These are phyloP conservation scores for Chiroxiphia lanceolata DNA, from an alignment of 2,797 vertebrate genomes.

Conservation along the genomic window DNA sequence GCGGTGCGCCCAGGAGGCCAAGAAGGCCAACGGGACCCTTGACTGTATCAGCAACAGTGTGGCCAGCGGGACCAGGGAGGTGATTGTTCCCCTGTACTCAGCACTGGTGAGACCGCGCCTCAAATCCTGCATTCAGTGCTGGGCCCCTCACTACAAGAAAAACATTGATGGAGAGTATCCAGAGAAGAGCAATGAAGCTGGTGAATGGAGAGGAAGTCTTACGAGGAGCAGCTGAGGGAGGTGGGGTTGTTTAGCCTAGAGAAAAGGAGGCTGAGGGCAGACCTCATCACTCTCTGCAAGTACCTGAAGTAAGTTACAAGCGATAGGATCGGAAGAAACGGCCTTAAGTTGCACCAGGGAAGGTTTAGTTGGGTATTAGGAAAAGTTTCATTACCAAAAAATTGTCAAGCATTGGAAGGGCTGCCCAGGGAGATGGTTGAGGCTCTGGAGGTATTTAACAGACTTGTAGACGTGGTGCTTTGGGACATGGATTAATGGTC, in stretches of 20 bases:
- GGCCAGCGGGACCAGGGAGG: neutral
- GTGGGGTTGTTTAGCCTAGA: neutral
- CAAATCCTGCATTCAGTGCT: neutral
- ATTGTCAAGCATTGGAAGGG: neutral
- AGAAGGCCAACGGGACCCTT: neutral
- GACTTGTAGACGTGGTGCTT: neutral
- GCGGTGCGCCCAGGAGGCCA: neutral
- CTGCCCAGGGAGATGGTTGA: neutral
- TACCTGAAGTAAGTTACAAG: neutral
- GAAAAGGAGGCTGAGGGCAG: neutral
- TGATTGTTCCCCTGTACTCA: fast-evolving
- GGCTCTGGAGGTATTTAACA: neutral
- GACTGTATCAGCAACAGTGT: fast-evolving
- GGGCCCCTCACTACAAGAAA: neutral
- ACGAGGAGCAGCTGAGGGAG: neutral
- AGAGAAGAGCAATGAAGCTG: neutral
- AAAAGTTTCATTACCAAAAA: neutral
- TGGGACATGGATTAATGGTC: neutral
- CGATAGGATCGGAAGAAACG: fast-evolving
- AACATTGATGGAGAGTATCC: neutral
- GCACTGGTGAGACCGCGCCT: neutral
- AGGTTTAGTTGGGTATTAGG: neutral
- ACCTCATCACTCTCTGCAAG: neutral
- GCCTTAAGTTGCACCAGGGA: neutral
- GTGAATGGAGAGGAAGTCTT: neutral